phyloP scores from a whole-genome alignment of 1,140 invertebrate genomes.

The Caerostris darwini region DNA sequence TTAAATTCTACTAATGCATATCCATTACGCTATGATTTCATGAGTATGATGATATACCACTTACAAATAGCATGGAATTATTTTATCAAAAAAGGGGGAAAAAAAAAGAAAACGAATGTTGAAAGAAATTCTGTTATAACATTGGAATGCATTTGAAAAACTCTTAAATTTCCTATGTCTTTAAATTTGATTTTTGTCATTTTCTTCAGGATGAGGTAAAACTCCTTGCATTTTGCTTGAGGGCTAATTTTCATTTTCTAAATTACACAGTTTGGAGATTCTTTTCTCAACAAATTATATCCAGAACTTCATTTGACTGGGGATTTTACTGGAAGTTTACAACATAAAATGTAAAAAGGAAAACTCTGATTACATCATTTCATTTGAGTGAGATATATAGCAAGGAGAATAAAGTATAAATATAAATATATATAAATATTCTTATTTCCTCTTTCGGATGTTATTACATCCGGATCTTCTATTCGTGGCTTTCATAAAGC shows the following conservation, averaged over 20 bases:
- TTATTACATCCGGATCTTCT: conserved; percentile 72
- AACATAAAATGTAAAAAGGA: conserved; percentile 43
- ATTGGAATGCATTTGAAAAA: no score
- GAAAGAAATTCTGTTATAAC: no score
- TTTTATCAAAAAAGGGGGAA: no score
- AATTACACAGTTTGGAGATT: not conserved
- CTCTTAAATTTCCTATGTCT: not conserved
- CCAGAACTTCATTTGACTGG: not conserved
- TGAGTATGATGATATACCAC: no score
- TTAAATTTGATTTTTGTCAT: not conserved
- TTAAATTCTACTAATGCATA: no score
- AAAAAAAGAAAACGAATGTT: no score
- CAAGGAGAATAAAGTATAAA: not conserved
- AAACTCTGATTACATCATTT: conserved; percentile 56
- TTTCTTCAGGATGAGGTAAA: not conserved
- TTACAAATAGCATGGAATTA: no score
- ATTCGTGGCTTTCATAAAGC: conserved; percentile 61
- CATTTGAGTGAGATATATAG: conserved; percentile 38
- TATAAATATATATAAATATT: no score
- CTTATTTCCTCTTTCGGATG: conserved; percentile 63
- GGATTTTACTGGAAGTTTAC: conserved; percentile 23
- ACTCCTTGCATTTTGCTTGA: not conserved
- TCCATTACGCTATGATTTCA: no score
- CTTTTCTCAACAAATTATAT: not conserved
- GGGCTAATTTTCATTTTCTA: not conserved